Evolutionary conservation across 2,113 vertebrate species (phyloP), one percentile per base, ranked within the genome.

Genomic region (Phyllostomus discolor): DNA sequence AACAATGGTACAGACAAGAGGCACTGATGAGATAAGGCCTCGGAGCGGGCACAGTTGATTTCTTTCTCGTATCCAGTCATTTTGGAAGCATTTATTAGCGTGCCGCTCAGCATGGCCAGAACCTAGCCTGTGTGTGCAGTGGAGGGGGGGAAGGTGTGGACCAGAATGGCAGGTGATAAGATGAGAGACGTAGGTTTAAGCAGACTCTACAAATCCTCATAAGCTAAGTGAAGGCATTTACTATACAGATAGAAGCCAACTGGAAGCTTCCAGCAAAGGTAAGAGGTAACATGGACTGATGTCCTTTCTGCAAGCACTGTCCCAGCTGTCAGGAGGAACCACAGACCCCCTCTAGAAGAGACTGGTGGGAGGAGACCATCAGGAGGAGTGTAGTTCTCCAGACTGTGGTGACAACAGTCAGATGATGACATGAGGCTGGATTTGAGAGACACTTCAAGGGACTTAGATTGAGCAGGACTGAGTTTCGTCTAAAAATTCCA

Each of bases 71-170:
- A 8, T n/a, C 50, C 54, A 19, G n/a, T 90, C 52, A 84, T 69
- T 87, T 7, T 16, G 64, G 67, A 67, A 75, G 14, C 38, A 88
- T 14, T 59, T 43, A 35, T 78, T 64, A 73, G 43, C 52, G 17
- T 59, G 12, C 16, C 4, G 0, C 14, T 35, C 38, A 64, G 14
- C 0, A 0, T 8, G 15, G 10, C 59, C 2, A 3, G 48, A 54
- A 28, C 12, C 72, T 33, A 54, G 33, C 5, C 2, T 26, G n/a
- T 7, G 2, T 31, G 15, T 52, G 7, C 14, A 14, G 14, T 7
- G 12, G 38, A 12, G 3, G 9, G 4, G 8, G 4, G 28, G 1
- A 11, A 11, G 15, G 3, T 12, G 17, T 4, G 31, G 20, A 28
- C 17, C 14, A 72, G 4, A 69, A 46, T 33, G 35, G 48, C 4